Percentiles rank a stretch among this genome's conserved stretches.
These are phyloP conservation scores for Polyommatus iphigenia DNA, from an alignment of 2,888 invertebrate species.

Conservation along the genomic window DNA sequence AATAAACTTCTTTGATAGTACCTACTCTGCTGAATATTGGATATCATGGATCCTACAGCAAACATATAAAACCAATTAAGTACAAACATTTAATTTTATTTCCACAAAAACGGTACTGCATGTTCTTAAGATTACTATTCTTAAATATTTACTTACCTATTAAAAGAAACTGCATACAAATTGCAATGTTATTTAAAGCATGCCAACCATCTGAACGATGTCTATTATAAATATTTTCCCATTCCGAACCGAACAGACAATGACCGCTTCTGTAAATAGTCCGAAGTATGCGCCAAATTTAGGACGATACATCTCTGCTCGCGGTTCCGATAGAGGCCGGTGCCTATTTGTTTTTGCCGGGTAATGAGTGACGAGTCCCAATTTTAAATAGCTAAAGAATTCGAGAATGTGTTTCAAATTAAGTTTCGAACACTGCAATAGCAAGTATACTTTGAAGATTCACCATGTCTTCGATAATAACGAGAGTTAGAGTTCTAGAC, in stretches of 20 bases:
- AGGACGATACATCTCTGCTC: neutral
- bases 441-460: no score
- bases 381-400: neutral
- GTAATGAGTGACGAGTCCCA: neutral
- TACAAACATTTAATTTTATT: no score
- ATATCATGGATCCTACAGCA: no score
- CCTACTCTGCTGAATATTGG: no score
- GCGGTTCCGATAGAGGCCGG: conserved; percentile 3
- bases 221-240: conserved; percentile 9
- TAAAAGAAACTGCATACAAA: conserved; percentile 9
- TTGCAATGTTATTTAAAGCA: conserved; percentile 3
- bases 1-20: no score
- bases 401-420: conserved; percentile 4
- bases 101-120: no score
- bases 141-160: neutral
- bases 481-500: no score
- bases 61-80: no score
- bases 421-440: neutral
- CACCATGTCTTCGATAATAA: no score
- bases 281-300: conserved; percentile 25
- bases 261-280: conserved; percentile 24
- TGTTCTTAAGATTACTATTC: no score
- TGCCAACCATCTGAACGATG: neutral
- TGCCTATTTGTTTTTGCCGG: conserved; percentile 4
- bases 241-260: conserved; percentile 22